These are phyloP conservation scores for Ctenopoma multispine DNA, from an alignment of 2,797 vertebrate genomes.

Conservation along the genomic window DNA sequence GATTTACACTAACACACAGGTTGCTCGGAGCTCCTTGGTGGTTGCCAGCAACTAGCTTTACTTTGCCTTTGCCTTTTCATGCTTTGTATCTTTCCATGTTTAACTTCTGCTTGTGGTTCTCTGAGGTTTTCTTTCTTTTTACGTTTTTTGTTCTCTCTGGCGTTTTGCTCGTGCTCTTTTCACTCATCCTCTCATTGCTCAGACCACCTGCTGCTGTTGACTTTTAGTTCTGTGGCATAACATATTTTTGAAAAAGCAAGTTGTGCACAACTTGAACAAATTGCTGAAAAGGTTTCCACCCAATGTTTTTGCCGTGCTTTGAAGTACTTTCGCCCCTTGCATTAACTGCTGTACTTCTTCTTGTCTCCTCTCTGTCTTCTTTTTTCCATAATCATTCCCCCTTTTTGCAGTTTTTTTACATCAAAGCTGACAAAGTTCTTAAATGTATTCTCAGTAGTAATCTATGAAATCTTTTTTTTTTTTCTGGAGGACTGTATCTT, in stretches of 20 bases:
- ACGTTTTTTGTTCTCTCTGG: not conserved
- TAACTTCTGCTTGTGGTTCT: slow-evolving; percentile 28
- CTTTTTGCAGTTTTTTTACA: slow-evolving; percentile 35
- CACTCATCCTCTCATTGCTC: slow-evolving; percentile 22
- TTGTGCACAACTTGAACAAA: slow-evolving; percentile 13
- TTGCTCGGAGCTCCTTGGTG: slow-evolving; percentile 47
- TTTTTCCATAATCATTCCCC: slow-evolving; percentile 1
- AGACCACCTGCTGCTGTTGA: slow-evolving; percentile 43
- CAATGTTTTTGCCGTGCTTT: not conserved
- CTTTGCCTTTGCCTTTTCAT: slow-evolving; percentile 35
- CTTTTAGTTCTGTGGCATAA: slow-evolving; percentile 28
- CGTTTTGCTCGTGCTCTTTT: slow-evolving; percentile 38
- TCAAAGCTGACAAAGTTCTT: slow-evolving; percentile 36
- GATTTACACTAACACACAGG: slow-evolving; percentile 30
- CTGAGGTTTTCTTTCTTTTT: not conserved
- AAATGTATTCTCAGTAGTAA: slow-evolving; percentile 24
- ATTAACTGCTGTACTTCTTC: not conserved
- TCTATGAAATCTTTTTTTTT: slow-evolving; percentile 32
- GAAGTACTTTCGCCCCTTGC: slow-evolving; percentile 8
- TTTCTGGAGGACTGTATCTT: slow-evolving; percentile 48
- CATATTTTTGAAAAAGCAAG: slow-evolving; percentile 30
- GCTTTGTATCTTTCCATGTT: slow-evolving; percentile 36
- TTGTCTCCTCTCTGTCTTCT: not conserved
- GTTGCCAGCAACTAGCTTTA: slow-evolving; percentile 29
- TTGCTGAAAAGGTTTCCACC: slow-evolving; percentile 23